These are phyloP conservation scores for Amazona guildingii DNA, from an alignment of 2,113 vertebrate genomes.

Conservation along the genomic window DNA sequence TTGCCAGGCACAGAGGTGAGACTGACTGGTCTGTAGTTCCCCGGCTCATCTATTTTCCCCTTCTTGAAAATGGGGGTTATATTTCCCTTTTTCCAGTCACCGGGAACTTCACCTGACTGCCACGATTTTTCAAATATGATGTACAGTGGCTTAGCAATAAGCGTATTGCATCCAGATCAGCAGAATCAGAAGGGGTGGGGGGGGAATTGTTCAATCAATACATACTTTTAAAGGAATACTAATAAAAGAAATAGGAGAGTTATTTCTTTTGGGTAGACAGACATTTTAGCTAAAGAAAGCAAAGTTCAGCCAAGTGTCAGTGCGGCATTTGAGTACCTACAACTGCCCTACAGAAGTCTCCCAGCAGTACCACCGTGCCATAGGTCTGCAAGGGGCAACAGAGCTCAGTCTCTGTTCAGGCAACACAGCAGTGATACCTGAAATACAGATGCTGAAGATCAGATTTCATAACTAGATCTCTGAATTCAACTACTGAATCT, in stretches of 20 bases:
- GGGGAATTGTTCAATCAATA: rapidly evolving
- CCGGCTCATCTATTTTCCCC: too few relatives aligned
- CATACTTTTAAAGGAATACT: background rate
- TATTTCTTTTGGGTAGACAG: background rate
- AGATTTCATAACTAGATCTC: background rate
- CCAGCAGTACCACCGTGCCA: background rate
- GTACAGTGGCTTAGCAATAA: background rate
- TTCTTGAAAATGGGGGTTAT: too few relatives aligned
- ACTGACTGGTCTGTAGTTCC: too few relatives aligned
- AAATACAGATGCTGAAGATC: background rate
- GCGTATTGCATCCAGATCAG: background rate
- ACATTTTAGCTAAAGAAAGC: background rate
- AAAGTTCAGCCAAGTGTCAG: background rate
- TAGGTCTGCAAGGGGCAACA: background rate
- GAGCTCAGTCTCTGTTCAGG: background rate
- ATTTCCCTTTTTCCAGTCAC: too few relatives aligned
- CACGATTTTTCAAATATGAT: too few relatives aligned
- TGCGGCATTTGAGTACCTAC: background rate
- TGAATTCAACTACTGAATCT: background rate
- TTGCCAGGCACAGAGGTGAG: too few relatives aligned
- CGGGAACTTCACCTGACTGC: too few relatives aligned
- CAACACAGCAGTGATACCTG: background rate
- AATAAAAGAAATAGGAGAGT: background rate
- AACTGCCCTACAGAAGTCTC: background rate
- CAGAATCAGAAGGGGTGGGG: background rate